Base-by-base conservation (phyloP, 2,797 vertebrate genomes). In the Eulemur coronatus region DNA sequence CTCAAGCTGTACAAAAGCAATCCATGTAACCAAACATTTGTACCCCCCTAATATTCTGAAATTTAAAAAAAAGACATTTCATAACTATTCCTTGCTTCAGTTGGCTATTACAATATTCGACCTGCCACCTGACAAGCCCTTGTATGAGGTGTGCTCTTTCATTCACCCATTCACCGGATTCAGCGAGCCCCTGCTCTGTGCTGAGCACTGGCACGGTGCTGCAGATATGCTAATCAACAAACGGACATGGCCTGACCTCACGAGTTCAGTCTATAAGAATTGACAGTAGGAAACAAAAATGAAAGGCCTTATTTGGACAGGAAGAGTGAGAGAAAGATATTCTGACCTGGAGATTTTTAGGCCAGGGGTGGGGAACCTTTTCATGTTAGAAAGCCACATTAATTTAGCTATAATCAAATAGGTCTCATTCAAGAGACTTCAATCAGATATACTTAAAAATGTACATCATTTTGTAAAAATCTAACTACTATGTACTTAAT, bases 281-380 rank as follows among this genome's bases (percentile, higher is more conserved):
- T 78, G 81, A 92, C 63, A 89, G 86, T 82, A n/a, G 41, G 33
- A 50, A 70, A 55, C 28, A 86, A 61, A 72, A 90, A 70, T 24
- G n/a, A 96, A 89, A 86, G 13, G 55, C 35, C 48, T 80, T 92
- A 92, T 72, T 52, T 86, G 38, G 95, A 78, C 12, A 86, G 30
- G 41, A 87, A 94, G 33, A 73, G 24, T 85, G 20, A 88, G 24
- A 84, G 14, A 90, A 70, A 80, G 38, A 38, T 69, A 63, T 43
- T 59, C 43, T 38, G 95, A 93, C 14, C 41, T 43, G 24, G 80
- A 61, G 61, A n/a, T 46, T 17, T 65, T 65, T 78, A 82, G 55
- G 55, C 9, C 15, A 9, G 33, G 33, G 15, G 63, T n/a, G 15
- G 7, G 30, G 63, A n/a, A 65, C 30, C 33, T 65, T 65, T 65